A percentile compares a stretch with the other conserved stretches of the same genome.
phyloP scores from a whole-genome alignment of 2,888 invertebrate genomes.

The Mystacides longicornis region DNA sequence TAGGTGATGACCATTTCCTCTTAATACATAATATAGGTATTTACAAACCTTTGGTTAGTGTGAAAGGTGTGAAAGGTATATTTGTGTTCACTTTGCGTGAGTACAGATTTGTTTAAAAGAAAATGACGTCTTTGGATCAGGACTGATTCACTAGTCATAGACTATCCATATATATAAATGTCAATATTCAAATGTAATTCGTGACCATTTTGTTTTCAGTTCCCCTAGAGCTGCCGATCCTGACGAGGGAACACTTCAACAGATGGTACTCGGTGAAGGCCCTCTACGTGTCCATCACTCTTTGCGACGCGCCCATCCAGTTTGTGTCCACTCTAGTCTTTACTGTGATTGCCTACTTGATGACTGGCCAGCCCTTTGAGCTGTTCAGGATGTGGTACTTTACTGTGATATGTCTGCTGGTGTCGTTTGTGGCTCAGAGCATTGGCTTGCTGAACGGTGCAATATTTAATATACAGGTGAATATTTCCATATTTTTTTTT shows the following conservation, averaged over 20 bases:
- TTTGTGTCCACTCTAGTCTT: constrained; percentile 67
- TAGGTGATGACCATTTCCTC: too few species aligned
- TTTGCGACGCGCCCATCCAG: constrained; percentile 79
- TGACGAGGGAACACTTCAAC: constrained; percentile 78
- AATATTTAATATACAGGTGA: constrained; percentile 68
- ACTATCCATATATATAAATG: too few species aligned
- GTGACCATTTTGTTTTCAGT: constrained; percentile 55
- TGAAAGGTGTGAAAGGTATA: too few species aligned
- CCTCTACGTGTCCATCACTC: constrained; percentile 70
- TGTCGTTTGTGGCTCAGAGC: constrained; percentile 79
- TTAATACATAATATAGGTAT: too few species aligned
- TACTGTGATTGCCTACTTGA: constrained; percentile 69
- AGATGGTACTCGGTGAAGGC: constrained; percentile 83
- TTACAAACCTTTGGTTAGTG: too few species aligned
- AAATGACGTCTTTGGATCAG: too few species aligned
- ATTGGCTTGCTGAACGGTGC: constrained; percentile 82
- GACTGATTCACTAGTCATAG: too few species aligned
- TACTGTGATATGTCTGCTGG: constrained; percentile 62
- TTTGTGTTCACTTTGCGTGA: too few species aligned
- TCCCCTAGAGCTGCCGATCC: constrained; percentile 74
- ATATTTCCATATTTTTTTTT: constrained; percentile 8
- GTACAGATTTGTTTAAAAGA: too few species aligned
- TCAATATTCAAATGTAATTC: too few species aligned
- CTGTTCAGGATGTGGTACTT: constrained; percentile 62
- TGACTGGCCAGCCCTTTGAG: constrained; percentile 84